Conservation (phyloP, 2,113 vertebrate genomes). For the Rhinopomastus cyanomelas region DNA sequence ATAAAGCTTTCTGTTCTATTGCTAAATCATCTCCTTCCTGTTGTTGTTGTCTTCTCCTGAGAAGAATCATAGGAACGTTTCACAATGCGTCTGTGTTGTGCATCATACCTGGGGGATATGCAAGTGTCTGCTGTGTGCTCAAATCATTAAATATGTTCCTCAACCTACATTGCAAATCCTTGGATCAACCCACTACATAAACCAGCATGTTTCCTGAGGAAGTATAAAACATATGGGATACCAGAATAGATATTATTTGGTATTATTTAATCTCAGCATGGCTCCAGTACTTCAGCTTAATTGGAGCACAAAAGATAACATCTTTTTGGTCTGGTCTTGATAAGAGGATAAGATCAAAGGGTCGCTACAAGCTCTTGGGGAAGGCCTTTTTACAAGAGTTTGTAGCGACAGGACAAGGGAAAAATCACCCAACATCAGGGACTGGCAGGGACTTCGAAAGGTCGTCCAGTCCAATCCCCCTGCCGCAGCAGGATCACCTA, state of each 20-base stretch:
- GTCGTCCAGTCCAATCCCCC: too few species aligned
- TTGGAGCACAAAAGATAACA: background rate
- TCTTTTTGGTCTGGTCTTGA: background rate
- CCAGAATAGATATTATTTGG: background rate
- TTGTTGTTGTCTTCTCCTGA: background rate
- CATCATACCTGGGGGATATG: background rate
- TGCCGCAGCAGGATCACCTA: too few species aligned
- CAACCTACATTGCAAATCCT: background rate
- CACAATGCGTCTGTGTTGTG: background rate
- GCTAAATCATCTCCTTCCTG: background rate
- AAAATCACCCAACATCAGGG: too few species aligned
- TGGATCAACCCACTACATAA: slow-evolving; percentile 16
- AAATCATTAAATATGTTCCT: background rate
- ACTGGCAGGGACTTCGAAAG: too few species aligned
- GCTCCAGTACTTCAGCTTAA: background rate
- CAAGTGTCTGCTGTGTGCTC: background rate
- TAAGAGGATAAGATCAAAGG: background rate
- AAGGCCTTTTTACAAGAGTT: too few species aligned
- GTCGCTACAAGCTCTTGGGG: too few species aligned
- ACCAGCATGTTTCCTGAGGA: background rate
- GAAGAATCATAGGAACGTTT: background rate
- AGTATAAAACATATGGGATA: background rate
- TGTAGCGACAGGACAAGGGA: too few species aligned
- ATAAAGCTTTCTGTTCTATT: background rate
- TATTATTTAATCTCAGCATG: too few species aligned